Evolutionary conservation across 2,113 vertebrate species (phyloP).

Genomic region (Neoarius graeffei): DNA sequence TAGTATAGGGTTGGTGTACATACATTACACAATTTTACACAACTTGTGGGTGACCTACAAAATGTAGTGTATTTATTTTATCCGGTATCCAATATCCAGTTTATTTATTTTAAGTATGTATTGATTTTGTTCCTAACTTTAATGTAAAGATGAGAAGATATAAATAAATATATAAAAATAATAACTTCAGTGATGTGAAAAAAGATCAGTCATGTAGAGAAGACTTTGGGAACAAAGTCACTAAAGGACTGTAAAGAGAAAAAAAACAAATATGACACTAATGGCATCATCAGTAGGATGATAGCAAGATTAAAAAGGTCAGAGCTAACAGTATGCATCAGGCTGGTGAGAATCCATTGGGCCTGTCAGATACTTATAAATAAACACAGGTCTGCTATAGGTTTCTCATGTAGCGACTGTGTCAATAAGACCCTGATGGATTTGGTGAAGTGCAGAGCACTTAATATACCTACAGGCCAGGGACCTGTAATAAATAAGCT

Average conservation of each 20-base stretch:
- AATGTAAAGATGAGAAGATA: not conserved
- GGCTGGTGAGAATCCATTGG: not conserved
- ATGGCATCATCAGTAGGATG: conserved; percentile 25
- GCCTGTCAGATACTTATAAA: conserved; percentile 33
- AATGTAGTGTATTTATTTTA: not conserved
- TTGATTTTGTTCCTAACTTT: not conserved
- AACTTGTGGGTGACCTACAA: not conserved
- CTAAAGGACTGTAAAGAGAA: conserved; percentile 13
- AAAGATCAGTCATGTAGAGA: conserved; percentile 33
- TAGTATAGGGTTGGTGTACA: not conserved
- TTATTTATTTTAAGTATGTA: not conserved
- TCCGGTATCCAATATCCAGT: too few species aligned
- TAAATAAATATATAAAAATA: not conserved
- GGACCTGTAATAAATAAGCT: conserved; percentile 68
- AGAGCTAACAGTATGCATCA: conserved; percentile 15
- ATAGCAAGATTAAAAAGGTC: conserved; percentile 37
- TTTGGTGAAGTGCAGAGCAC: conserved; percentile 54
- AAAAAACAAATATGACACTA: conserved; percentile 32
- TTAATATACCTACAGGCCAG: conserved; percentile 63
- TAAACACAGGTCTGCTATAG: conserved; percentile 40
- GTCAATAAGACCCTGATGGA: conserved; percentile 52
- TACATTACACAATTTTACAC: not conserved
- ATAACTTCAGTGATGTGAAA: not conserved
- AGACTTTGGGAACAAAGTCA: conserved; percentile 11
- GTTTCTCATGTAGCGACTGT: conserved; percentile 18